These are phyloP conservation scores for Rotaria sp. DNA, from an alignment of 2,888 invertebrate species.

Conservation along the genomic window DNA sequence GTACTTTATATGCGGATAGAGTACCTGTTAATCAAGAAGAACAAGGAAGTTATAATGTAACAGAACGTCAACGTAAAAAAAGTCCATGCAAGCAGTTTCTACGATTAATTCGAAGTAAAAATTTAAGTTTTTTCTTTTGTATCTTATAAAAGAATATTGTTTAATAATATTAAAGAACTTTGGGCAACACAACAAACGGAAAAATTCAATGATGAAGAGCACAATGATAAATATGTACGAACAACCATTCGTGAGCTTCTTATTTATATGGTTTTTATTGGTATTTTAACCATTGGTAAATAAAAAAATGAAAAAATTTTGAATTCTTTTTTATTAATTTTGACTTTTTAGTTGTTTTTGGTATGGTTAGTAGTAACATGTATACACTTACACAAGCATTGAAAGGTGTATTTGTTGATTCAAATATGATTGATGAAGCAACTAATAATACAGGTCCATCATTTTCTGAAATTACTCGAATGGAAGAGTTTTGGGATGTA, in stretches of 20 bases:
- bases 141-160: not conserved
- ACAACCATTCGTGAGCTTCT: constrained; percentile 56
- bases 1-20: not conserved
- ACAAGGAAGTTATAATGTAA: not conserved
- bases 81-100: not conserved
- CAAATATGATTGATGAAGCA: constrained; percentile 49
- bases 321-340: not conserved
- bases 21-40: not conserved
- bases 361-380: constrained; percentile 60
- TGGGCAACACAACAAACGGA: constrained; percentile 56
- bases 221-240: constrained; percentile 47
- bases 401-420: constrained; percentile 60
- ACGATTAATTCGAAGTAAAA: not conserved
- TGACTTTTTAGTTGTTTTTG: constrained; percentile 58
- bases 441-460: constrained; percentile 44
- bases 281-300: constrained; percentile 53
- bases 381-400: constrained; percentile 63
- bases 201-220: constrained; percentile 52
- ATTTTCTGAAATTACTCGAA: constrained; percentile 50
- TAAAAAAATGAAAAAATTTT: not conserved
- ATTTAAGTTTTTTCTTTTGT: constrained; percentile 23
- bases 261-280: constrained; percentile 47
- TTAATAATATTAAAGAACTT: constrained; percentile 45
- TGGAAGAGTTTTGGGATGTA: constrained; percentile 60
- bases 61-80: not conserved